Evolutionary conservation across 2,888 invertebrate species (phyloP), one percentile per base, ranked within the genome.

Genomic region (Tridacna crocea): DNA sequence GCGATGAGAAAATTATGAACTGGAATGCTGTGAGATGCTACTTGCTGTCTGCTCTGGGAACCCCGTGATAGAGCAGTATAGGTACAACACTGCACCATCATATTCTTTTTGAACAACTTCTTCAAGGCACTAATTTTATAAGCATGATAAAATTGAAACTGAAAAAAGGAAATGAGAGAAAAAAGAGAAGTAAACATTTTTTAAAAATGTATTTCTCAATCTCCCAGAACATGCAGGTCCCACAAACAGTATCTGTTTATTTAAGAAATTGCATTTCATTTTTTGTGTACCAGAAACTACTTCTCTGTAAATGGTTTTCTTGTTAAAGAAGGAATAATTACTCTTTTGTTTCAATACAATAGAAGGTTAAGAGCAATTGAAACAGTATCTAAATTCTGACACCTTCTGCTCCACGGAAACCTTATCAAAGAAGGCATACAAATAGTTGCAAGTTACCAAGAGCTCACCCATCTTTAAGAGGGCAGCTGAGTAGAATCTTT

Each of bases 401-500:
- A 86, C 86, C 86, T 86, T 86, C 86, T 86, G 86, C 82, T 82
- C 61, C 27, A 76, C 61, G 76, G 68, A 75, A 84, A 78, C 79
- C 77, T 82, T 82, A 84, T 86, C 84, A 86, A 82, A 83, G 60
- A 26, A 13, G 22, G 11, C 72, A 24, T 80, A 82, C 79, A 78
- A 84, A 86, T 83, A 82, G 83, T 86, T 86, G 83, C 83, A 82
- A 84, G 83, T 72, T 80, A 84, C 83, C 86, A 83, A 86, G 78
- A 75, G 76, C 78, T 72, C 78, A 72, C 75, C 78, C 79, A 26
- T 76, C 75, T 74, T 83, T 77, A 86, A 82, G 84, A 84, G 82
- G 83, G 82, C 86, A 86, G 86, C 86, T 86, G 86, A 86, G 80
- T 79, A 82, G 82, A 83, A 84, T 86, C 86, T 84, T 86, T 86